A percentile compares a stretch with the other conserved stretches of the same genome.
phyloP scores from a whole-genome alignment of 1,140 invertebrate genomes.

The Eurosta solidaginis region DNA sequence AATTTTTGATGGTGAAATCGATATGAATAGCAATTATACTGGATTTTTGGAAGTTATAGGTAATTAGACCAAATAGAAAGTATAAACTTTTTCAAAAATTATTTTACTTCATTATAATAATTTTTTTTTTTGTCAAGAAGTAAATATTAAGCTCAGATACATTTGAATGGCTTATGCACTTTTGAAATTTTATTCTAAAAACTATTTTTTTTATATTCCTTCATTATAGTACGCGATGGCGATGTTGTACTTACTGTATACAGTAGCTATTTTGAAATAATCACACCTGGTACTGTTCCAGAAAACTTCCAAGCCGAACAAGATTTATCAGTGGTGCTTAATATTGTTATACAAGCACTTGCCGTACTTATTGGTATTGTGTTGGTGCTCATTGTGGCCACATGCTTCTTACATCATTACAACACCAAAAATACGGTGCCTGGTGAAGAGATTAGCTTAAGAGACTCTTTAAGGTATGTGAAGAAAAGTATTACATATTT shows the following conservation, averaged over 20 bases:
- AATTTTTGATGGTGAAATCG: conserved; percentile 73
- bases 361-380: conserved; percentile 70
- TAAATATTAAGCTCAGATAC: background rate
- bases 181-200: too few species aligned
- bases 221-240: conserved; percentile 45
- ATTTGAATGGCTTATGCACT: background rate
- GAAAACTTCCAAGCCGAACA: conserved; percentile 46
- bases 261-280: conserved; percentile 65
- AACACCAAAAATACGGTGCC: conserved; percentile 71
- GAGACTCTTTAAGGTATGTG: conserved; percentile 69
- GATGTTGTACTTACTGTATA: conserved; percentile 61
- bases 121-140: background rate
- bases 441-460: conserved; percentile 76
- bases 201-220: conserved; percentile 14
- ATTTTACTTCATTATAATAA: background rate
- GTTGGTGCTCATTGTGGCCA: conserved; percentile 67
- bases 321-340: conserved; percentile 47
- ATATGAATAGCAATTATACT: conserved; percentile 78
- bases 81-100: background rate
- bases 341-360: conserved; percentile 62
- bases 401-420: conserved; percentile 75
- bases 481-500: background rate
- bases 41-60: conserved; percentile 81
- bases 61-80: conserved; percentile 60
- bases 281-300: conserved; percentile 52